phyloP scores from a whole-genome alignment of 2,113 vertebrate genomes.

The Collichthys lucidus region DNA sequence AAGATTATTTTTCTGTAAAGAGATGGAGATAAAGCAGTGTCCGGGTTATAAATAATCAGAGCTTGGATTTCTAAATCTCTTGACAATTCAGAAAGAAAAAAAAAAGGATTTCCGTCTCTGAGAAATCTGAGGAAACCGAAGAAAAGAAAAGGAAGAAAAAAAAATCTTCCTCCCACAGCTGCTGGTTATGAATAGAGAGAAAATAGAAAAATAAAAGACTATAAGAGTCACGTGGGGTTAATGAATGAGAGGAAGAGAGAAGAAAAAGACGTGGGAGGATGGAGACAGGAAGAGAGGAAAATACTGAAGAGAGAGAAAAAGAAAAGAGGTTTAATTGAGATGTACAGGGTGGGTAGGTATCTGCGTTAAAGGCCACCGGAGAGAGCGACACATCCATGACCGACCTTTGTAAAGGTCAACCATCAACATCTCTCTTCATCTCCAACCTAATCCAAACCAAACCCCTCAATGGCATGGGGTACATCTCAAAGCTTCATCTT shows the following conservation, averaged over 20 bases:
- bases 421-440: neutral
- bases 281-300: neutral
- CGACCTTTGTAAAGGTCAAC: constrained; percentile 46
- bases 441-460: constrained; percentile 12
- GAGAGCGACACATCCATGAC: neutral
- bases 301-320: neutral
- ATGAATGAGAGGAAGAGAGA: neutral
- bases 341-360: neutral
- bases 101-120: constrained; percentile 9
- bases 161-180: constrained; percentile 22
- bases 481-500: neutral
- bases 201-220: neutral
- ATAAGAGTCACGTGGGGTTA: constrained; percentile 1
- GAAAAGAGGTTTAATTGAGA: constrained; percentile 17
- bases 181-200: constrained; percentile 6
- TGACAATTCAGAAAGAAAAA: neutral
- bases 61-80: constrained; percentile 17
- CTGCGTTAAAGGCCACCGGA: constrained; percentile 31
- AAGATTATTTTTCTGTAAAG: neutral
- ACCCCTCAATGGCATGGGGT: neutral
- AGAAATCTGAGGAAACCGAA: constrained; percentile 19
- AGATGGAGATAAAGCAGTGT: constrained; percentile 11
- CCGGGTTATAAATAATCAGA: constrained; percentile 43
- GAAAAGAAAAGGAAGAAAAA: neutral
- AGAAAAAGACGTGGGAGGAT: neutral